These are phyloP conservation scores for Lasiommata megera DNA, from an alignment of 2,888 invertebrate genomes.

Conservation along the genomic window DNA sequence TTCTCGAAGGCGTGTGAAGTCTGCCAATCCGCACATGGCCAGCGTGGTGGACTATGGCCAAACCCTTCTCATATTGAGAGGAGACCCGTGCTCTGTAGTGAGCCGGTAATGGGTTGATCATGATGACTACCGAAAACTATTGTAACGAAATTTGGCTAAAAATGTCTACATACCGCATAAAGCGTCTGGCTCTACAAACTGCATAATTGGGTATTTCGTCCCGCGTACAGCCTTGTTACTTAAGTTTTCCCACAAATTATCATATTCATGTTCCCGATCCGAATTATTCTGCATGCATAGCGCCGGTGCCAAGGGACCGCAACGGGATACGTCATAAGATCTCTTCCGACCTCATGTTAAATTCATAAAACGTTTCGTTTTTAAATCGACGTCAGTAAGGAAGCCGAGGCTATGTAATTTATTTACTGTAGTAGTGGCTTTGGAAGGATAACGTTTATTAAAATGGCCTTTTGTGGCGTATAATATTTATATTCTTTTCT, in stretches of 20 bases:
- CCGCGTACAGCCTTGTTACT: background rate
- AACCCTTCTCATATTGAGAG: too few relatives aligned
- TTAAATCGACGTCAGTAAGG: slow-evolving; percentile 9
- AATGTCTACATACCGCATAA: background rate
- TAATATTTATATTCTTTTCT: too few relatives aligned
- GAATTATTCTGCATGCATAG: slow-evolving; percentile 5
- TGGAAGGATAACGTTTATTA: background rate
- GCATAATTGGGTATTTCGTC: background rate
- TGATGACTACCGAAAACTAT: background rate
- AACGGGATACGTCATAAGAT: slow-evolving; percentile 4
- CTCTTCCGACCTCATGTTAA: slow-evolving; percentile 7
- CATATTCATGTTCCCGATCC: slow-evolving; percentile 6
- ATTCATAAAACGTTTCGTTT: slow-evolving; percentile 6
- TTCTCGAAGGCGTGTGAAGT: too few relatives aligned
- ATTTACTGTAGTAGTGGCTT: background rate
- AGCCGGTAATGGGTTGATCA: too few relatives aligned
- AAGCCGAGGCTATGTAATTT: slow-evolving; percentile 2
- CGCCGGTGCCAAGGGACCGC: background rate
- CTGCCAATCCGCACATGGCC: too few relatives aligned
- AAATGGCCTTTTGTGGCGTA: too few relatives aligned
- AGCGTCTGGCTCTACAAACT: background rate
- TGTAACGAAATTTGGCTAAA: background rate
- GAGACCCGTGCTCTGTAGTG: too few relatives aligned
- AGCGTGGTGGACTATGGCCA: too few relatives aligned
- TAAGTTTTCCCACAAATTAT: background rate